Conservation (phyloP, 64 coral and sea anemone species). For the Montipora sp. region DNA sequence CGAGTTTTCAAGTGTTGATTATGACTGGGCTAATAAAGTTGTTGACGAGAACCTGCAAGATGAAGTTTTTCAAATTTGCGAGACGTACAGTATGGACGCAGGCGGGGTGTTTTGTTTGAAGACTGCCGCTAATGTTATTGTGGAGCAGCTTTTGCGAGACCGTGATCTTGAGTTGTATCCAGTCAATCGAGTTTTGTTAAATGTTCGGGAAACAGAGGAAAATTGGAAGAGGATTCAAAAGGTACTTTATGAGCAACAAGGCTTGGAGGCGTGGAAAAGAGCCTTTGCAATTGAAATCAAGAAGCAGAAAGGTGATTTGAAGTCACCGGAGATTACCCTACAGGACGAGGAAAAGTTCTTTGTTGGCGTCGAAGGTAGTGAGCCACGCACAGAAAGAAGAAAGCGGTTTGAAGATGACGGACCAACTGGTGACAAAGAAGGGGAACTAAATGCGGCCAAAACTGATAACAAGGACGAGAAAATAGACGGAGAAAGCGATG, state of each 20-base stretch:
- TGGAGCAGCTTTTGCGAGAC: conserved; percentile 14
- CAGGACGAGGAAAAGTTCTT: neutral
- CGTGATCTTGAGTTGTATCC: neutral
- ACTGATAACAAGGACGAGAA: neutral
- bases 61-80: neutral
- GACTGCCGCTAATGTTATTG: conserved; percentile 47
- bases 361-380: neutral
- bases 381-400: neutral
- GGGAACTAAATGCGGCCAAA: neutral
- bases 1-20: conserved; percentile 64
- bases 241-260: conserved; percentile 23
- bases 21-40: conserved; percentile 39
- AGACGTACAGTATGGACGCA: neutral
- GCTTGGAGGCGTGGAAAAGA: conserved; percentile 23
- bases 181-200: conserved; percentile 68
- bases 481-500: neutral
- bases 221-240: conserved; percentile 39
- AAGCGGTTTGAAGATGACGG: neutral
- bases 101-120: conserved; percentile 44
- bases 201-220: conserved; percentile 51
- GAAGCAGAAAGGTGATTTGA: neutral
- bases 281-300: conserved; percentile 43
- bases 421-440: neutral
- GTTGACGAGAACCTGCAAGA: neutral
- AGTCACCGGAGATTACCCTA: neutral